Conservation (phyloP, 1,140 invertebrate species). For the Cotesia vestalis region DNA sequence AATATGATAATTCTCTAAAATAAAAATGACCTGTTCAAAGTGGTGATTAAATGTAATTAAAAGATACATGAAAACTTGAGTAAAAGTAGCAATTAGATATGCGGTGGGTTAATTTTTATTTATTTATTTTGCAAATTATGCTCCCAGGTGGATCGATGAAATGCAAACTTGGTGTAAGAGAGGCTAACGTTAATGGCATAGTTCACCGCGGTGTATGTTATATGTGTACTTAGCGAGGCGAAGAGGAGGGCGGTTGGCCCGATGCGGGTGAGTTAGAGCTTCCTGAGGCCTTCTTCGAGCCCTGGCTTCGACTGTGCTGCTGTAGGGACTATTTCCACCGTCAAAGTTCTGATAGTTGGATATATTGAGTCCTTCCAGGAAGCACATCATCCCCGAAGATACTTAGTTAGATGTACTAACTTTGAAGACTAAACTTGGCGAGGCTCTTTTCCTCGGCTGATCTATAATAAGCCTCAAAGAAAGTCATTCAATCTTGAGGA, state of each 20-base stretch:
- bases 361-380: neutral
- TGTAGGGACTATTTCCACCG: too few relatives aligned
- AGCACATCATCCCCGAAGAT: too few relatives aligned
- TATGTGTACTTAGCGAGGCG: too few relatives aligned
- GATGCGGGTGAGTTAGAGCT: slow-evolving; percentile 56
- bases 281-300: slow-evolving; percentile 56
- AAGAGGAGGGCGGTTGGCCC: slow-evolving; percentile 42
- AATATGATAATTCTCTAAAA: too few relatives aligned
- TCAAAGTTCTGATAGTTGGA: neutral
- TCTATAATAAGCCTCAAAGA: too few relatives aligned
- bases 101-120: neutral
- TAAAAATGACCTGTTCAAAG: too few relatives aligned
- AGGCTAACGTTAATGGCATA: slow-evolving; percentile 58
- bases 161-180: slow-evolving; percentile 53
- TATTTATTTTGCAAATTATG: neutral
- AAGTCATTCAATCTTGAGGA: neutral
- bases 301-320: slow-evolving; percentile 19
- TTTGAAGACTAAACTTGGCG: too few relatives aligned
- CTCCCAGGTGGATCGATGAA: slow-evolving; percentile 47
- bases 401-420: too few relatives aligned
- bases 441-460: too few relatives aligned
- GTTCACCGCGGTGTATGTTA: slow-evolving; percentile 20
- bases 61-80: too few relatives aligned
- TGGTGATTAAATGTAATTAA: too few relatives aligned
- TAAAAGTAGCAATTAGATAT: neutral